Base-by-base conservation (phyloP, 2,888 invertebrate genomes). In the Drosophila birchii region DNA sequence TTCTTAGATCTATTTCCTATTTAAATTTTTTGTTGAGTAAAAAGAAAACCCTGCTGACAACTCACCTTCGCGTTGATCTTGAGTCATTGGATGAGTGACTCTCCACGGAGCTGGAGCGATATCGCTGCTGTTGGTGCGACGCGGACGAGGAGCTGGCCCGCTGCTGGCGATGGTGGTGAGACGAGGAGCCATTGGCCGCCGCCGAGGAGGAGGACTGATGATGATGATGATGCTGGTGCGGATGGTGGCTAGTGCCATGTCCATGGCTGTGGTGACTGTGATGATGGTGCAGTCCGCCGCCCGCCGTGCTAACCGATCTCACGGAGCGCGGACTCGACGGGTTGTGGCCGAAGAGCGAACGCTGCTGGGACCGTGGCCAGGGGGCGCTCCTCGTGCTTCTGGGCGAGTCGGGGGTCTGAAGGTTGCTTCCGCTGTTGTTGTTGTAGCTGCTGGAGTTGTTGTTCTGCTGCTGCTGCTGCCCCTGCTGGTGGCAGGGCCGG, bases 21-120 rank as follows among this genome's bases (percentile, higher is more conserved):
- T 32, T 4, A 1, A 12, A 12, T 34, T 32, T 14, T 2, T 16
- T 16, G 12, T 20, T 23, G n/a, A 8, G 11, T 3, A 3, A 36
- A 34, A 20, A 3, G 3, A 18, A 11, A 16, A 38, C 2, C 1
- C 5, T 18, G 5, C 5, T 6, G 5, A 5, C 1, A 8, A 43
- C 91, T 90, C 91, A 96, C 95, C 96, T 95, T 92, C 95, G 94
- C 91, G 96, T 96, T 16, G 95, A 95, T 77, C 96, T 94, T 9
- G 96, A 96, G 91, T 97, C 97, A 80, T 96, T 96, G 34, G 97
- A 97, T 92, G 97, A 97, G 93, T 97, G 97, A 88, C 97, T 97
- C 93, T 97, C 97, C 34, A 97, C 96, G 2, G 96, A 96, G 80
- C 97, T 97, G 63, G 97, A 96, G 86, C 96, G 93, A 87, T 94